Conservation (phyloP, 2,888 invertebrate species). For the Strigamia crassipes region DNA sequence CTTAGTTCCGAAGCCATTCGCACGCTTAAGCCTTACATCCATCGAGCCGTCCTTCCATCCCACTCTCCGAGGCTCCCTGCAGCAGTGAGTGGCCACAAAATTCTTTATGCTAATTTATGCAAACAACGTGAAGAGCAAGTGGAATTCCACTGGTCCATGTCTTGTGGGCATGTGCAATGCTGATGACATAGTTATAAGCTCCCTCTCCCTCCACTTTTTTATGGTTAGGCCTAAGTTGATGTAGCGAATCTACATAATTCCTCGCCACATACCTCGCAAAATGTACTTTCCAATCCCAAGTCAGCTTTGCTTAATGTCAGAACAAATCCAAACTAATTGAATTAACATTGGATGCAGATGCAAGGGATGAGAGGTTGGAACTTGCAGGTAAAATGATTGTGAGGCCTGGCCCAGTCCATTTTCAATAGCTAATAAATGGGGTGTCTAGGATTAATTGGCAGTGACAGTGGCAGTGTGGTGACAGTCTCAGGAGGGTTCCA, state of each 20-base stretch:
- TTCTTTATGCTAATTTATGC: slow-evolving; percentile 11
- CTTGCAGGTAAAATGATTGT: not conserved
- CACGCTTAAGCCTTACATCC: not conserved
- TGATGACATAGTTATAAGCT: slow-evolving; percentile 1
- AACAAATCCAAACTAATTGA: not conserved
- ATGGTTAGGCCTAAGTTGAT: not conserved
- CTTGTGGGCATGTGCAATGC: slow-evolving; percentile 17
- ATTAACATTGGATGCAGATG: not conserved
- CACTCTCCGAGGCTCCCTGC: not conserved
- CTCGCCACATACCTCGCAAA: not conserved
- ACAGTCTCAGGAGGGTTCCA: slow-evolving; percentile 30
- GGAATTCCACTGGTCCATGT: slow-evolving; percentile 30
- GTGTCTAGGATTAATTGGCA: slow-evolving; percentile 1
- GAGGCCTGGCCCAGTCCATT: not conserved
- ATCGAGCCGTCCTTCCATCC: not conserved
- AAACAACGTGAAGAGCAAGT: slow-evolving; percentile 10
- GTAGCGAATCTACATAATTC: not conserved
- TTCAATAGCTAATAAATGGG: slow-evolving; percentile 7
- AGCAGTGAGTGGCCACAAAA: slow-evolving; percentile 27
- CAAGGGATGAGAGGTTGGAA: not conserved
- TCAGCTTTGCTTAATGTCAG: slow-evolving; percentile 9
- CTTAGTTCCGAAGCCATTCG: not conserved
- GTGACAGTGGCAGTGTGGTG: slow-evolving; percentile 30
- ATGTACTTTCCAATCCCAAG: not conserved
- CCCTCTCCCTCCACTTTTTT: not conserved